Conservation (phyloP, 2,888 invertebrate genomes). For the Macrosoma leucophasiata region DNA sequence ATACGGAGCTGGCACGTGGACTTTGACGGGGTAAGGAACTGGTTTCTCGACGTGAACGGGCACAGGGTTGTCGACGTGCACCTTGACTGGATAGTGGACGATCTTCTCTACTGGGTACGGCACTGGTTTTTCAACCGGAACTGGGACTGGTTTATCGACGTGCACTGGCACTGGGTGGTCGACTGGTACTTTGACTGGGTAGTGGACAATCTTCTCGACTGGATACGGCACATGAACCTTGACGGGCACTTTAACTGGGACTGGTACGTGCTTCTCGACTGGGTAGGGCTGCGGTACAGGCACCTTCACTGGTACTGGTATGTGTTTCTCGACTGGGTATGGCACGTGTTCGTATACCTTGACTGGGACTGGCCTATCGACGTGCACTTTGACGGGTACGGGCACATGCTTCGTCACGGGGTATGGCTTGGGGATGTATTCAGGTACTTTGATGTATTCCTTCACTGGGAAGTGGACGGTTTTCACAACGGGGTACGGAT, state of each 20-base stretch:
- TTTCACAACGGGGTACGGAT: slow-evolving; percentile 82
- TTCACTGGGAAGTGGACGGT: slow-evolving; percentile 80
- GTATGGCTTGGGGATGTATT: slow-evolving; percentile 80
- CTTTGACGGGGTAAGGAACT: slow-evolving; percentile 84
- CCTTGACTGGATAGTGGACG: slow-evolving; percentile 82
- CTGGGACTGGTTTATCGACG: slow-evolving; percentile 80
- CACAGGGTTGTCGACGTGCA: slow-evolving; percentile 79
- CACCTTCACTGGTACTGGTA: slow-evolving; percentile 82
- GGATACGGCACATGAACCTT: slow-evolving; percentile 84
- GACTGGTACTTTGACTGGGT: slow-evolving; percentile 81
- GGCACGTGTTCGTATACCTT: slow-evolving; percentile 77
- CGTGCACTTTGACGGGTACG: slow-evolving; percentile 79
- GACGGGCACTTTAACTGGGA: slow-evolving; percentile 80
- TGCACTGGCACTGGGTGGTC: slow-evolving; percentile 82
- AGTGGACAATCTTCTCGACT: slow-evolving; percentile 83
- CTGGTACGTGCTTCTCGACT: slow-evolving; percentile 81
- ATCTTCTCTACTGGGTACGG: slow-evolving; percentile 84
- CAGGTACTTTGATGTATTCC: slow-evolving; percentile 79
- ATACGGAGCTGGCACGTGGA: slow-evolving; percentile 82
- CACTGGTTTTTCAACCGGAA: slow-evolving; percentile 83
- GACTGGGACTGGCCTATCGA: slow-evolving; percentile 81
- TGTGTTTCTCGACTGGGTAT: slow-evolving; percentile 82
- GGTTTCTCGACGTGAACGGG: slow-evolving; percentile 87
- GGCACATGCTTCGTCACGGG: slow-evolving; percentile 81
- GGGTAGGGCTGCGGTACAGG: slow-evolving; percentile 83